Base-by-base conservation (phyloP, 2,113 vertebrate species). In the Machaerirhynchus nigripectus region DNA sequence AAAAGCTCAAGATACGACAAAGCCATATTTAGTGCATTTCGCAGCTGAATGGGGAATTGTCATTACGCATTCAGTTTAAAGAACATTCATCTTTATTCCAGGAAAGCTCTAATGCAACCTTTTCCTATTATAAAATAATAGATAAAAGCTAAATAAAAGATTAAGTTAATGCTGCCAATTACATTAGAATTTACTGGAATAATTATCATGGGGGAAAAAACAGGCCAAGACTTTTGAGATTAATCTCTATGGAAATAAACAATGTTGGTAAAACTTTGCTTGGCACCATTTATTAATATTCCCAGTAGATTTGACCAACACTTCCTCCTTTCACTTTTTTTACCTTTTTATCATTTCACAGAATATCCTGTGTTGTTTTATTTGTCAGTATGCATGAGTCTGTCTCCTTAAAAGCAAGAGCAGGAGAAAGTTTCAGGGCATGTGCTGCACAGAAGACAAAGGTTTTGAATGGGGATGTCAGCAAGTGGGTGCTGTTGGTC, bases 1-100 rank as follows among this genome's bases (percentile, higher is more conserved):
- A 56, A 93, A 89, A 92, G 56, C 80, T 78, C 39, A 52, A 64
- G 87, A 78, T 75, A 68, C 65, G 74, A 75, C 81, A 93, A 82
- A 87, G 63, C 80, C 30, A 5, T 87, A 47, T 92, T 92, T 71
- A 94, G 81, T 42, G 28, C 65, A 60, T 83, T 75, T 92, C n/a
- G 60, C 81, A 87, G 68, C 84, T 90, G 76, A 95, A 86, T 13
- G 33, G 61, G 60, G 55, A 92, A 60, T 91, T 74, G 40, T 27
- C 56, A 65, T 89, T 88, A 92, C 28, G 52, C 6, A 20, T 70
- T 80, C 13, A 15, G 68, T 89, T 90, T 92, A 92, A 84, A 93
- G 80, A 84, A 92, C 47, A 37, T 70, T 93, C 76, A 81, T 18
- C 68, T 87, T 96, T 92, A 89, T 96, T 96, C 91, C 89, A 95